Base-by-base conservation (phyloP, 2,888 invertebrate species). In the Tetheella fluctuosa region DNA sequence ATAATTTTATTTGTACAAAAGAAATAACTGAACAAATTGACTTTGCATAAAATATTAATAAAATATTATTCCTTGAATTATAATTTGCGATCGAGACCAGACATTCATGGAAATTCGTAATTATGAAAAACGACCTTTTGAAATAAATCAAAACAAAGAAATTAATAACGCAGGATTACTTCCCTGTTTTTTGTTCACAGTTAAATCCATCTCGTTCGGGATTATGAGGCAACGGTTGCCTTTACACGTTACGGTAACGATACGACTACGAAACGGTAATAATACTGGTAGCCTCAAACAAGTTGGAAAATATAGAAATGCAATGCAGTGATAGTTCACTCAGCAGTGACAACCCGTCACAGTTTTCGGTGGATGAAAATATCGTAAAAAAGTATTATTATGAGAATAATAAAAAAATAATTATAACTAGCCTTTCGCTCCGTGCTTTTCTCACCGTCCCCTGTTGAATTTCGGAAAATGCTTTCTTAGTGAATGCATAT, bases 121-220 rank as follows among this genome's bases (percentile, higher is more conserved):
- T n/a, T 42, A 42, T 15, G 10, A 20, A 8, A 48, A 48, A 17
- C 42, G 7, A 48, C 15, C 13, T 12, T 1, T 20, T 48, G 1
- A n/a, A 48, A 48, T 48, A 8, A 20, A 8, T 20, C 15, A 48
- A 48, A 1, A 20, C 8, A 10, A 20, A 10, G 8, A 48, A 8
- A 48, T 48, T 17, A 48, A 42, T 42, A 42, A n/a, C 6, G 10
- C 10, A 20, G 48, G 48, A 48, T 48, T 48, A 20, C 48, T 20
- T 48, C 48, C 48, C 20, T 48, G 48, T 48, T 48, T 48, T 48
- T 48, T 48, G 48, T 48, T 48, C n/a, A 20, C 8, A 48, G 20
- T 10, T 48, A 7, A 17, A 39, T 10, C 37, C 37, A 42, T 20
- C 48, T 48, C 48, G 3, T 48, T 48, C n/a, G 10, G 48, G 20